Evolutionary conservation across 1,140 invertebrate genomes (phyloP).

Genomic region (Physella acuta): DNA sequence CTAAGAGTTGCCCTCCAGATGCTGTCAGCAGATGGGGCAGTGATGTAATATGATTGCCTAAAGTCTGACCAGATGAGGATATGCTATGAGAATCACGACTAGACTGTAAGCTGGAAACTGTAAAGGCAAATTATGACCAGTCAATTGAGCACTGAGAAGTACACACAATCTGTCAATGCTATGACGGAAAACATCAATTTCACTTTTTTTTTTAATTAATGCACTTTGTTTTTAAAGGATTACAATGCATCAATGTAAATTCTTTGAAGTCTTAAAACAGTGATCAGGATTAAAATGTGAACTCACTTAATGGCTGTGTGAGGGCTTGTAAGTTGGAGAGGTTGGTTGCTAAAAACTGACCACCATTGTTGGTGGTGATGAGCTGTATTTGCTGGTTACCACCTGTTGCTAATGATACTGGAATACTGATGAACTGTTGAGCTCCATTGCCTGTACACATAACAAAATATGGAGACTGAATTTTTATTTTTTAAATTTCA

Average conservation of each 20-base stretch:
- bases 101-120: constrained; percentile 15
- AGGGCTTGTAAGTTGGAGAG: constrained; percentile 78
- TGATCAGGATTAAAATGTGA: too few relatives aligned
- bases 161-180: too few relatives aligned
- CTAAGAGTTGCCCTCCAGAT: constrained; percentile 66
- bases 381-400: constrained; percentile 65
- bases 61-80: constrained; percentile 30
- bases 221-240: too few relatives aligned
- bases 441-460: constrained; percentile 85
- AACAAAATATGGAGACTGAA: too few relatives aligned
- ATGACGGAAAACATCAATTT: too few relatives aligned
- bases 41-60: constrained; percentile 51
- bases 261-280: too few relatives aligned
- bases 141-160: too few relatives aligned
- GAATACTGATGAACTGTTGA: constrained; percentile 91
- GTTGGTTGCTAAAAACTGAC: constrained; percentile 80
- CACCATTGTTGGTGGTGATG: constrained; percentile 63
- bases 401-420: constrained; percentile 61
- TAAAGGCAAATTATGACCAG: too few relatives aligned
- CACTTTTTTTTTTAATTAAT: too few relatives aligned
- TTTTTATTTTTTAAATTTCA: too few relatives aligned
- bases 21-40: constrained; percentile 68
- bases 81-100: constrained; percentile 21
- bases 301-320: constrained; percentile 70
- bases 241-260: too few relatives aligned